phyloP scores from a whole-genome alignment of 2,797 vertebrate genomes.

The Poeciliopsis gracilis region DNA sequence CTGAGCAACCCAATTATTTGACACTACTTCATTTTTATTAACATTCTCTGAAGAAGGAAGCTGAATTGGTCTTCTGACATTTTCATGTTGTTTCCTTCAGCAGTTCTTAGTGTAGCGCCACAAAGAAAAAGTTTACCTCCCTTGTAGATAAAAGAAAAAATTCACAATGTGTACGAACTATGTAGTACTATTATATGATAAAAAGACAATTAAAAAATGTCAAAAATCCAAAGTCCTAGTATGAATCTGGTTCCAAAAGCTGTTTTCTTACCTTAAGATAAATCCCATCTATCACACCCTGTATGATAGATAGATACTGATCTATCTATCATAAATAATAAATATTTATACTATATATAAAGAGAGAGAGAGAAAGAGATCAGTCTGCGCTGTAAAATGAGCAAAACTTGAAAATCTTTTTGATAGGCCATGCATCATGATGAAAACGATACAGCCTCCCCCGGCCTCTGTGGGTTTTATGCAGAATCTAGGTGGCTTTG shows the following conservation, averaged over 20 bases:
- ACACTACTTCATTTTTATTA: no score
- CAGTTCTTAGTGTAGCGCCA: no score
- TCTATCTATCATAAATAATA: conserved; percentile 30
- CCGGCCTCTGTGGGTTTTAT: conserved; percentile 39
- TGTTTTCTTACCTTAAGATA: conserved; percentile 52
- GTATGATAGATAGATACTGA: conserved; percentile 13
- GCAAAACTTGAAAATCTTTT: conserved; percentile 77
- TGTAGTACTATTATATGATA: background rate
- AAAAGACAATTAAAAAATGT: background rate
- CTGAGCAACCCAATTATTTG: no score
- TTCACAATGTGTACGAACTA: no score
- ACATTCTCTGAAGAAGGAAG: no score
- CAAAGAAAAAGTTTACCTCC: no score
- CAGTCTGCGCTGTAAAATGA: conserved; percentile 63
- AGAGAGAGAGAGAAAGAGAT: conserved; percentile 51
- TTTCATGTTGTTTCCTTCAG: no score
- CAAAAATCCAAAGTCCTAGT: background rate
- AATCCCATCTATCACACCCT: conserved; percentile 44
- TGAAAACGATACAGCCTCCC: conserved; percentile 55
- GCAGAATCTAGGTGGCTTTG: conserved; percentile 48
- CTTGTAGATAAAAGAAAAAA: no score
- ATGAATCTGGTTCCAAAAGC: conserved; percentile 14
- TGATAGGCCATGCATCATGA: conserved; percentile 72
- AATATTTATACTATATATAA: no score
- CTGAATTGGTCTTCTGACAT: no score